Conservation (phyloP, 2,113 vertebrate species). For the Galbula dea region DNA sequence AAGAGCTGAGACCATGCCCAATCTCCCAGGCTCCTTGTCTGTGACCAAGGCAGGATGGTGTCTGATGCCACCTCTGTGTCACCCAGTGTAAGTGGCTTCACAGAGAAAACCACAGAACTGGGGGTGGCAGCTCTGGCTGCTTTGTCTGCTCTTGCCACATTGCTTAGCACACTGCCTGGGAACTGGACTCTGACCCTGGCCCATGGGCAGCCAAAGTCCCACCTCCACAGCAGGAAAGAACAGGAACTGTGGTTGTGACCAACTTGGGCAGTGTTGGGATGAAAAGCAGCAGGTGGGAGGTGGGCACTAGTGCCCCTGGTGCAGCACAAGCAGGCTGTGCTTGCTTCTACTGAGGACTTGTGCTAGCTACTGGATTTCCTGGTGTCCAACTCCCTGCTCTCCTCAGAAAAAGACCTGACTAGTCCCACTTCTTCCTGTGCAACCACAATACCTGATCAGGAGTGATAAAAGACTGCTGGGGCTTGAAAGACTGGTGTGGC, state of each 20-base stretch:
- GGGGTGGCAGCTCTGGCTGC: neutral
- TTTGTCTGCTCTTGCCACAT: neutral
- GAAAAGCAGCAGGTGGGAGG: neutral
- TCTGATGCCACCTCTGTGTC: neutral
- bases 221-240: neutral
- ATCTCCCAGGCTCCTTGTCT: too few relatives aligned
- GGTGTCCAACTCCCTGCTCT: neutral
- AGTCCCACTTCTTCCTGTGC: neutral
- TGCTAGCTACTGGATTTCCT: neutral
- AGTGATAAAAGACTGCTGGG: neutral
- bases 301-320: neutral
- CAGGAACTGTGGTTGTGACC: neutral
- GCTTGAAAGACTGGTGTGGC: neutral
- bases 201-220: neutral
- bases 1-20: neutral
- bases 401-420: neutral
- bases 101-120: neutral
- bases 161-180: neutral
- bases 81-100: neutral
- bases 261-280: neutral
- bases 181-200: neutral
- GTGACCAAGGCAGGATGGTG: neutral
- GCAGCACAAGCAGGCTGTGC: neutral
- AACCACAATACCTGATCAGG: neutral
- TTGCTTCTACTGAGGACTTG: neutral